Evolutionary conservation across 2,113 vertebrate genomes (phyloP).

Genomic region (Acrocephalus arundinaceus): DNA sequence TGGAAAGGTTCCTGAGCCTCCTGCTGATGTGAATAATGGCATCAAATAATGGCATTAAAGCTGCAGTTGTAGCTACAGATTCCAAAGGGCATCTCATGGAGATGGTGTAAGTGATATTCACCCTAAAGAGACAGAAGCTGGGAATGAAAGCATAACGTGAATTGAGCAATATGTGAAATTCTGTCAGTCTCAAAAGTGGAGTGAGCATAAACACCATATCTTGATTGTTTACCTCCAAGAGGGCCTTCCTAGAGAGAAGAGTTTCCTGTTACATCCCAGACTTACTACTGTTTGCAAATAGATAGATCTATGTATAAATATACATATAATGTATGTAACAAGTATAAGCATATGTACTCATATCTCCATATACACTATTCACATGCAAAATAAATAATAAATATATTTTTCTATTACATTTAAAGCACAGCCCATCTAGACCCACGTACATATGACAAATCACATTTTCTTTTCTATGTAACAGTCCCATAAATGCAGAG

Average conservation of each 20-base stretch:
- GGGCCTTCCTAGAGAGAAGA: neutral
- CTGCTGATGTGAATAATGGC: neutral
- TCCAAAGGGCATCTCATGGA: neutral
- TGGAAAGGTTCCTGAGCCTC: neutral
- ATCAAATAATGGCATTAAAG: neutral
- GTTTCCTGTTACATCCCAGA: neutral
- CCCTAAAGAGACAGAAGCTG: neutral
- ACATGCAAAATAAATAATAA: neutral
- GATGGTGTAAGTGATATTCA: neutral
- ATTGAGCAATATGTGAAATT: neutral
- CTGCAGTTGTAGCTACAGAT: neutral
- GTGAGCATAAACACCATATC: neutral
- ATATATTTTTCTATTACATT: neutral
- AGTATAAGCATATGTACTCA: neutral
- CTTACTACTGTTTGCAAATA: neutral
- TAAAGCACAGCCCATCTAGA: neutral
- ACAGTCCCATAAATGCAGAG: neutral
- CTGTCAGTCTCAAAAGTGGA: neutral
- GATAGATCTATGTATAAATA: neutral
- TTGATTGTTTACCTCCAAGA: neutral
- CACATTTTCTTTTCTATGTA: neutral
- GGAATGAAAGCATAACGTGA: neutral
- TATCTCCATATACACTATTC: neutral
- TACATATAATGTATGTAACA: neutral
- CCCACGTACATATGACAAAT: neutral